Evolutionary conservation across 2,888 invertebrate species (phyloP), one percentile per base, ranked within the genome.

Genomic region (Sceliomorpha sp.): DNA sequence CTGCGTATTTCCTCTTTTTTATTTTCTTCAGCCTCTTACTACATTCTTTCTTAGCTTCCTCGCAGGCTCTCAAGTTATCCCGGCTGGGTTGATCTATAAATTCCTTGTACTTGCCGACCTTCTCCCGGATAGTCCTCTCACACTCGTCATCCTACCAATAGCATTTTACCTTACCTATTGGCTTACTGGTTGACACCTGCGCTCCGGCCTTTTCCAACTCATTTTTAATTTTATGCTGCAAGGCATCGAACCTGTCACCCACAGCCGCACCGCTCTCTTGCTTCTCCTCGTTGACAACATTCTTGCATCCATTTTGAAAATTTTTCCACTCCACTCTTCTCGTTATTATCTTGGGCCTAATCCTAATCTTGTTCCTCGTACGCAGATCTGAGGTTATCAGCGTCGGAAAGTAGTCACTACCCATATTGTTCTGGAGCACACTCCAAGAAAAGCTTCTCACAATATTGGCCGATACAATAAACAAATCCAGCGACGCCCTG

Each of bases 131-230:
- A 12, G 44, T 14, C n/a, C 12, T n/a, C 0, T 24, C 9, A 9
- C 55, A 55, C 1, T 44, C 36, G 8, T 42, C 7, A 14, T 42
- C 26, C 53, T 32, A 53, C 53, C 53, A 53, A 6, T 34, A 53
- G 17, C 40, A 39, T 9, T 2, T 7, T 10, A 14, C 10, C 27
- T 39, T 39, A 13, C 1, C 20, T 2, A 12, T 39, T 29, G 3
- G 50, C 5, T n/a, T n/a, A n/a, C n/a, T n/a, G n/a, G n/a, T n/a
- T n/a, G n/a, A n/a, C n/a, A n/a, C n/a, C n/a, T n/a, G n/a, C n/a
- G n/a, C 8, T 29, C 10, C 2, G 1, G 1, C 3, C 8, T 4
- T 10, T 1, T 10, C 5, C 10, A 9, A 4, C 10, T 10, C 1
- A 10, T 32, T n/a, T n/a, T n/a, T n/a, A n/a, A n/a, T n/a, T n/a